These are phyloP conservation scores for Cromileptes altivelis DNA, from an alignment of 2,113 vertebrate species.

Conservation along the genomic window DNA sequence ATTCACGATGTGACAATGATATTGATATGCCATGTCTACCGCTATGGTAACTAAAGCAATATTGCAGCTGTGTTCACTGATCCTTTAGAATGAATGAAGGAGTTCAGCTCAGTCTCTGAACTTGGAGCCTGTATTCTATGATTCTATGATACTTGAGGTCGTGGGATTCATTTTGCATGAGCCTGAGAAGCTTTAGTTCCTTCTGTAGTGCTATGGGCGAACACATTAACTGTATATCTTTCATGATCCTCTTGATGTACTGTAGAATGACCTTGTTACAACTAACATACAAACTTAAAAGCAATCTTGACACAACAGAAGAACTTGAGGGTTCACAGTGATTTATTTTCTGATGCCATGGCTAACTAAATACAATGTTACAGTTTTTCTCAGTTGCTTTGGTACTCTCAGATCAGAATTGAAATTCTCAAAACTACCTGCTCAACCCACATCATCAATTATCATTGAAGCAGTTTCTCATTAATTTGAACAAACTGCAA, in stretches of 20 bases:
- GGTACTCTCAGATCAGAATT: too few species aligned
- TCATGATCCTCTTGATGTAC: not conserved
- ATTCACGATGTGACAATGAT: not conserved
- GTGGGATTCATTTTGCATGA: not conserved
- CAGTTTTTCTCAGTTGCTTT: too few species aligned
- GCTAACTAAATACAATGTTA: not conserved
- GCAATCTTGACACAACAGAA: not conserved
- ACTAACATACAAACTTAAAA: not conserved
- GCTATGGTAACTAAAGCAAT: slow-evolving; percentile 18
- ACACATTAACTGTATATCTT: not conserved
- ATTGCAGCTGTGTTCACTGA: not conserved
- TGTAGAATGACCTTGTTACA: not conserved
- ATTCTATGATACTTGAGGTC: too few species aligned
- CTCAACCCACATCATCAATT: too few species aligned
- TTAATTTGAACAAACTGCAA: too few species aligned
- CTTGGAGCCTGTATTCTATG: not conserved
- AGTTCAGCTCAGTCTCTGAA: not conserved
- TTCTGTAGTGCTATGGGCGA: not conserved
- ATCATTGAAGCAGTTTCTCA: too few species aligned
- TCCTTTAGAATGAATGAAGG: not conserved
- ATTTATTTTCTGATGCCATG: not conserved
- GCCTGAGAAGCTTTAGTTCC: not conserved
- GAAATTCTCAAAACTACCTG: too few species aligned
- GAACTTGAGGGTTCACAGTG: not conserved
- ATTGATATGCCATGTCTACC: not conserved